Conservation (phyloP, 2,888 invertebrate genomes). For the Sylvicola cinctus region DNA sequence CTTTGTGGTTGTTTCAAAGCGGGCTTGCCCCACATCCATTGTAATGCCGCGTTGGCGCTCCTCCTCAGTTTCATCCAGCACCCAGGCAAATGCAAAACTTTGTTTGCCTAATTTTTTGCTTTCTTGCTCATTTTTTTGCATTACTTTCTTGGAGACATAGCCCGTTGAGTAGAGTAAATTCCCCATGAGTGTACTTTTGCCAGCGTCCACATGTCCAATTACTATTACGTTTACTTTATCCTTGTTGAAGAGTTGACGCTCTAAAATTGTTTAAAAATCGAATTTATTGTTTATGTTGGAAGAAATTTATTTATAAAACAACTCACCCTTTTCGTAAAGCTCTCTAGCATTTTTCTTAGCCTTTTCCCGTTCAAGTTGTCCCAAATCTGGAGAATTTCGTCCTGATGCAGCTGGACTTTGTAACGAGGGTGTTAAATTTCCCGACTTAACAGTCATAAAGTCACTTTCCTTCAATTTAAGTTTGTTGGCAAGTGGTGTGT, state of each 20-base stretch:
- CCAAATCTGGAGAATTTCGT: conserved; percentile 28
- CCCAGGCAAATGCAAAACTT: conserved; percentile 98
- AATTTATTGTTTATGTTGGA: too few species aligned
- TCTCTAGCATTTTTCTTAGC: conserved; percentile 6
- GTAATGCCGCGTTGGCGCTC: conserved; percentile 93
- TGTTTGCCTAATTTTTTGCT: conserved; percentile 94
- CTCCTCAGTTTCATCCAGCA: conserved; percentile 95
- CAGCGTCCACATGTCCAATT: conserved; percentile 94
- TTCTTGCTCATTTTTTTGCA: conserved; percentile 96
- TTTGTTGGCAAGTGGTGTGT: too few species aligned
- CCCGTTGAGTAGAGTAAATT: conserved; percentile 52
- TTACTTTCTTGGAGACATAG: conserved; percentile 64
- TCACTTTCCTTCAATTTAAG: too few species aligned
- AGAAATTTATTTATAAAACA: too few species aligned
- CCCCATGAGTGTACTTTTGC: conserved; percentile 55
- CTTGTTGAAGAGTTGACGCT: conserved; percentile 36
- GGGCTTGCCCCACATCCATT: conserved; percentile 91
- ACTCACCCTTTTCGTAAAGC: too few species aligned
- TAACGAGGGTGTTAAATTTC: conserved; percentile 31
- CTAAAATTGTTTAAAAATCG: conserved; percentile 9
- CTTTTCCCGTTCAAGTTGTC: conserved; percentile 5
- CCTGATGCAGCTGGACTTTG: conserved; percentile 45
- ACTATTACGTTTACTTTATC: conserved; percentile 73
- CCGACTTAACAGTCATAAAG: neutral
- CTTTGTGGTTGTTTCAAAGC: conserved; percentile 76